Conservation (phyloP, 2,113 vertebrate species). For the Hippopotamus amphibius region DNA sequence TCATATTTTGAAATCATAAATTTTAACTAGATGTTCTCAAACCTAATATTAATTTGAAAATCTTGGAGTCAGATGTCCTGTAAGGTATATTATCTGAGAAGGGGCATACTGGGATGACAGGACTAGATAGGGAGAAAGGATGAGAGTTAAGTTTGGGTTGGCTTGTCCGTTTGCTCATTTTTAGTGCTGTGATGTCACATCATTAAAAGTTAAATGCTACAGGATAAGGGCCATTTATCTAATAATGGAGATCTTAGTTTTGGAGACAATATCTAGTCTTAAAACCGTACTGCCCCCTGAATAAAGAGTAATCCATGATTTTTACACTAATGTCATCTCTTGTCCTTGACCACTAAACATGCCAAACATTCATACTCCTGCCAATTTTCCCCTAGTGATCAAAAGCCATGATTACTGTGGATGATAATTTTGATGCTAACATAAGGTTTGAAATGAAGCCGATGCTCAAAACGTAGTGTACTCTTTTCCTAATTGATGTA, state of each 20-base stretch:
- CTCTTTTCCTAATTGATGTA: neutral
- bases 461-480: neutral
- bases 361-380: neutral
- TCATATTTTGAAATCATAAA: neutral
- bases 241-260: neutral
- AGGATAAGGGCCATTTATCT: neutral
- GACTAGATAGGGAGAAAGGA: neutral
- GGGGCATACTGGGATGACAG: neutral
- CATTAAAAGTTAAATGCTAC: neutral
- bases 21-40: neutral
- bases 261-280: neutral
- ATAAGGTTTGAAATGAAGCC: neutral
- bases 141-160: neutral
- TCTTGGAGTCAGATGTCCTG: neutral
- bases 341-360: too few relatives aligned
- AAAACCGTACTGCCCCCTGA: neutral
- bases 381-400: neutral
- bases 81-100: neutral
- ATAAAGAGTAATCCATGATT: neutral
- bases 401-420: neutral
- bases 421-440: neutral
- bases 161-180: neutral
- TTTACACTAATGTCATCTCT: neutral
- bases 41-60: neutral
- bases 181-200: neutral